Conservation (phyloP, 2,113 vertebrate genomes). For the Siphamia tubifer region DNA sequence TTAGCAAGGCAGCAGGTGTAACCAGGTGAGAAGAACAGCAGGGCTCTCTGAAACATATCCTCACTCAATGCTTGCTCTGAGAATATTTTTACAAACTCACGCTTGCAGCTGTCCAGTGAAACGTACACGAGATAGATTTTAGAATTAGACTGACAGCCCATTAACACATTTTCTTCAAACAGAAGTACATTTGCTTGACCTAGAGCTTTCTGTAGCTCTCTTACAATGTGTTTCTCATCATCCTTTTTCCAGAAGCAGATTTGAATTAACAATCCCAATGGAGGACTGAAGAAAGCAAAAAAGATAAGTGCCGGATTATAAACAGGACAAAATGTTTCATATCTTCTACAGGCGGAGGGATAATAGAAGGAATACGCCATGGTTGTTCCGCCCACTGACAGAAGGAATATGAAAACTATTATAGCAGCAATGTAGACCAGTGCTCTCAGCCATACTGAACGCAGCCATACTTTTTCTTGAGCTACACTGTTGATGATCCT, state of each 20-base stretch:
- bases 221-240: constrained; percentile 16
- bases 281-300: background rate
- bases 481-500: constrained; percentile 48
- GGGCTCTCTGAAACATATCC: constrained; percentile 51
- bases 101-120: constrained; percentile 42
- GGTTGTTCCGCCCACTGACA: fast-evolving
- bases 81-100: constrained; percentile 45
- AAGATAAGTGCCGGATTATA: fast-evolving
- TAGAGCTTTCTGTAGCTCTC: constrained; percentile 23
- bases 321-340: no score
- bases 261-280: background rate
- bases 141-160: constrained; percentile 44
- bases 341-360: no score
- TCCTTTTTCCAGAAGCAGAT: background rate
- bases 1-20: constrained; percentile 66
- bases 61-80: background rate
- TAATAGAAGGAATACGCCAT: no score
- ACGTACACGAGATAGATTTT: constrained; percentile 64
- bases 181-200: constrained; percentile 62
- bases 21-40: constrained; percentile 57
- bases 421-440: background rate
- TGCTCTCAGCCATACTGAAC: background rate
- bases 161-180: constrained; percentile 45
- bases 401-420: fast-evolving
- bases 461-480: constrained; percentile 32